Evolutionary conservation across 2,113 vertebrate species (phyloP).

Genomic region (Dendrocopos noguchii): DNA sequence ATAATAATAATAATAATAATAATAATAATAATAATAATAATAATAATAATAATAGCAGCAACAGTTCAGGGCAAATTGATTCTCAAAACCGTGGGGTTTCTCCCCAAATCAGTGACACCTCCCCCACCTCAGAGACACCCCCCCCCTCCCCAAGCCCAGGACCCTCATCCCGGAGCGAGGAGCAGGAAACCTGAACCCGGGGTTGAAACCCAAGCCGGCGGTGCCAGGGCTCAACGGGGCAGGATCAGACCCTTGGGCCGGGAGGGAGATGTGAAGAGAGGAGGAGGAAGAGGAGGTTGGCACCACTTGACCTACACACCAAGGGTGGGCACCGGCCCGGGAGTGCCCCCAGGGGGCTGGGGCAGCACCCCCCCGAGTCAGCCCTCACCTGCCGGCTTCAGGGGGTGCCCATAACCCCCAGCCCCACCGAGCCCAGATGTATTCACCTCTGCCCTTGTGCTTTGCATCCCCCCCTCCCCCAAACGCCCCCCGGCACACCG

Average conservation of each 20-base stretch:
- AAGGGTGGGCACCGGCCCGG: background rate
- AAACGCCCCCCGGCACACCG: no score
- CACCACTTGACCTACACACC: background rate
- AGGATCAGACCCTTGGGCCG: background rate
- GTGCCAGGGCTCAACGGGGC: background rate
- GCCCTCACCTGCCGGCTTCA: no score
- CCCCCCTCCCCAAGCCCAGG: background rate
- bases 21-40: background rate
- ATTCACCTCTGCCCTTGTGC: background rate
- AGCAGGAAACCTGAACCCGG: background rate
- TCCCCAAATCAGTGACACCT: no score
- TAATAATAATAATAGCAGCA: no score
- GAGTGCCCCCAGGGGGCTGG: background rate
- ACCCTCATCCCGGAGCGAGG: background rate
- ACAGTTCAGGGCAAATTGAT: no score
- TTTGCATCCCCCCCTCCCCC: background rate
- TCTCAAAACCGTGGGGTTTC: no score
- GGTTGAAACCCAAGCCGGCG: background rate
- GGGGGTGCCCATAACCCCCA: background rate
- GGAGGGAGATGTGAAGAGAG: no score
- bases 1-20: background rate
- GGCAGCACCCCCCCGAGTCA: background rate
- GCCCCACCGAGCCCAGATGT: fast-evolving
- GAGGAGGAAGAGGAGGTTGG: no score
- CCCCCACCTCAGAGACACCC: no score